Conservation (phyloP, 1,140 invertebrate species). For the Phymastichus coffea region DNA sequence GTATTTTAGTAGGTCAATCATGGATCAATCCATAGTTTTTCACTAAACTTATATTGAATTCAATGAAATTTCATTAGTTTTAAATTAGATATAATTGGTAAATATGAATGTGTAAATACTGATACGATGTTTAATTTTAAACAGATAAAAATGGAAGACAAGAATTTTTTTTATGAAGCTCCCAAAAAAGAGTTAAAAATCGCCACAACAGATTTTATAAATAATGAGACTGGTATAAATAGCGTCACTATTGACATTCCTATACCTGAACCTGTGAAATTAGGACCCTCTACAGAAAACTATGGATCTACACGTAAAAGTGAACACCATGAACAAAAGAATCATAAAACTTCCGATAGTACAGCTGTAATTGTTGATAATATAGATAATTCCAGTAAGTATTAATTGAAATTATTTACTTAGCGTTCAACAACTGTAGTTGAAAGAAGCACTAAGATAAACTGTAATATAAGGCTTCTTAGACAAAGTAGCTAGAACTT, state of each 20-base stretch:
- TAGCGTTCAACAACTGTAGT: neutral
- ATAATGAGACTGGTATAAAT: constrained; percentile 17
- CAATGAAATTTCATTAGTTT: neutral
- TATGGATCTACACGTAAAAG: neutral
- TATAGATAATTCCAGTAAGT: neutral
- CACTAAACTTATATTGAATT: neutral
- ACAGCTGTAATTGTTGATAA: neutral
- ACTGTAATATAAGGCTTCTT: constrained; percentile 39
- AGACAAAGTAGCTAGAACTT: constrained; percentile 8
- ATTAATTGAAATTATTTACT: neutral
- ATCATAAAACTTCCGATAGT: neutral
- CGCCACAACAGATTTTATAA: constrained; percentile 26
- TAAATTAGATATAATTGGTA: neutral
- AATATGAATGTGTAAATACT: neutral
- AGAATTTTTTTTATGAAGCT: constrained; percentile 14
- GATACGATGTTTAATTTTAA: neutral
- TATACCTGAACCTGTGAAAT: too few species aligned
- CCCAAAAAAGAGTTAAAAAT: constrained; percentile 11
- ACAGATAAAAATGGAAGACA: neutral
- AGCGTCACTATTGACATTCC: neutral
- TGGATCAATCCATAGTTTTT: neutral
- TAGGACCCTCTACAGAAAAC: constrained; percentile 1
- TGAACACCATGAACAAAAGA: neutral
- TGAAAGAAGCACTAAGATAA: constrained; percentile 11
- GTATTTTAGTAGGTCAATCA: too few species aligned